These are phyloP conservation scores for Polietes domitor DNA, from an alignment of 2,888 invertebrate genomes.

Conservation along the genomic window DNA sequence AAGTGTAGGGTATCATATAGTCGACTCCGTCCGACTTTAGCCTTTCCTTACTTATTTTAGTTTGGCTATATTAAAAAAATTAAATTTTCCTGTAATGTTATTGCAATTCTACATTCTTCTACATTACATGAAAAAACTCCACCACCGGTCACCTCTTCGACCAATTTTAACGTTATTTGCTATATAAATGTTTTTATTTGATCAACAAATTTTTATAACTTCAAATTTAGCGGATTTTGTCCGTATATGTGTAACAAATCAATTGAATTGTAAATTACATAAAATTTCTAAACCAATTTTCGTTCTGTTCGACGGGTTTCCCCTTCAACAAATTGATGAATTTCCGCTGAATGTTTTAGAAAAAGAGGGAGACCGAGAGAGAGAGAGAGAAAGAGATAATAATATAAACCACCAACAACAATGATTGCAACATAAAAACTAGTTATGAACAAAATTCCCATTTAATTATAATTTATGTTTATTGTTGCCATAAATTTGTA, in stretches of 20 bases:
- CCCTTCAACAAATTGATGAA: slow-evolving; percentile 54
- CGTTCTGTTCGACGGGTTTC: no score
- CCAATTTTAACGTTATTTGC: no score
- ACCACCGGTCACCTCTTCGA: no score
- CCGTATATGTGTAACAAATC: not conserved
- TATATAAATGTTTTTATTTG: no score
- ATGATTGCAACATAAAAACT: not conserved
- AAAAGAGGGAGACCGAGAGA: not conserved
- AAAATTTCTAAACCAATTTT: not conserved
- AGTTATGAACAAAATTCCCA: slow-evolving; percentile 46
- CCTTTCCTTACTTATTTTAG: no score
- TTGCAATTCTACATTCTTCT: no score
- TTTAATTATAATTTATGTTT: slow-evolving; percentile 67
- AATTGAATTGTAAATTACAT: not conserved
- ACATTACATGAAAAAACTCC: no score
- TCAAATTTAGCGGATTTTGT: not conserved
- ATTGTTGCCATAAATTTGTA: slow-evolving; percentile 65
- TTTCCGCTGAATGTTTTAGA: slow-evolving; percentile 47
- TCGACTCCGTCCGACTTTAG: no score
- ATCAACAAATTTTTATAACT: not conserved
- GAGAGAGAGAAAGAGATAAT: not conserved
- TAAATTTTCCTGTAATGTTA: no score
- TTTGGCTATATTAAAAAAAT: no score
- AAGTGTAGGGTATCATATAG: no score
- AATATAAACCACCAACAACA: not conserved